Percentiles rank a stretch among this genome's conserved stretches.
These are phyloP conservation scores for Halcyon leucocephala DNA, from an alignment of 2,797 vertebrate genomes.

Conservation along the genomic window DNA sequence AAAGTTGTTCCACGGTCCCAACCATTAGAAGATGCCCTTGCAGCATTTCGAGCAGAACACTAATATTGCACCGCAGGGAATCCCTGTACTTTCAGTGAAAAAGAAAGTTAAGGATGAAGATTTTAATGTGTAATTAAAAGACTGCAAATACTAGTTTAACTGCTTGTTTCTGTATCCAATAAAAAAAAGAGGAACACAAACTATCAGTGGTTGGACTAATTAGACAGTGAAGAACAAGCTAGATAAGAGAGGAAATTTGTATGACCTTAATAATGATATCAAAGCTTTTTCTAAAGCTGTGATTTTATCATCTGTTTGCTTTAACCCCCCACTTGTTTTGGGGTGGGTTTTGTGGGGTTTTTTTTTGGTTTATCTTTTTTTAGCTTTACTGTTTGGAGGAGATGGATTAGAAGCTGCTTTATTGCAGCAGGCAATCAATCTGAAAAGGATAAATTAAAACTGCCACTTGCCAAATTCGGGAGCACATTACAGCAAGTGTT, in stretches of 20 bases:
- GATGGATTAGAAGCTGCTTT: not conserved
- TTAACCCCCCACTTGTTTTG: accelerated
- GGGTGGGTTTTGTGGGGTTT: no score
- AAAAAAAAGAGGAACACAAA: not conserved
- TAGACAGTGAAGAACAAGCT: constrained; percentile 52
- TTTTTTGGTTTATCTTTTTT: not conserved
- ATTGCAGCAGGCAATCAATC: not conserved
- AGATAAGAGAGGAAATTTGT: constrained; percentile 60
- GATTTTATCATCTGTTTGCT: not conserved
- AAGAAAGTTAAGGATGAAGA: constrained; percentile 23
- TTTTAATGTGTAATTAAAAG: constrained; percentile 37
- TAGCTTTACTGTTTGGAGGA: not conserved
- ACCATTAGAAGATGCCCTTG: constrained; percentile 36
- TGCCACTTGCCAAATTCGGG: not conserved
- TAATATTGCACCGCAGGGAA: constrained; percentile 49
- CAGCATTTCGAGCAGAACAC: constrained; percentile 9
- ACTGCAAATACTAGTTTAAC: constrained; percentile 48
- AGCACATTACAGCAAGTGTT: not conserved
- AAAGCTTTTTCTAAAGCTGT: constrained; percentile 32
- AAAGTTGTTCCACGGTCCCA: constrained; percentile 24
- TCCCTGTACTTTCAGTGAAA: not conserved
- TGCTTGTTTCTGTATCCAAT: constrained; percentile 50
- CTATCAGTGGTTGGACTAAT: constrained; percentile 33
- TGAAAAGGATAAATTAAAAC: constrained; percentile 19
- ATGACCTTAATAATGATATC: constrained; percentile 53